Conservation (phyloP, 2,888 invertebrate species). For the Poecilus cupreus region DNA sequence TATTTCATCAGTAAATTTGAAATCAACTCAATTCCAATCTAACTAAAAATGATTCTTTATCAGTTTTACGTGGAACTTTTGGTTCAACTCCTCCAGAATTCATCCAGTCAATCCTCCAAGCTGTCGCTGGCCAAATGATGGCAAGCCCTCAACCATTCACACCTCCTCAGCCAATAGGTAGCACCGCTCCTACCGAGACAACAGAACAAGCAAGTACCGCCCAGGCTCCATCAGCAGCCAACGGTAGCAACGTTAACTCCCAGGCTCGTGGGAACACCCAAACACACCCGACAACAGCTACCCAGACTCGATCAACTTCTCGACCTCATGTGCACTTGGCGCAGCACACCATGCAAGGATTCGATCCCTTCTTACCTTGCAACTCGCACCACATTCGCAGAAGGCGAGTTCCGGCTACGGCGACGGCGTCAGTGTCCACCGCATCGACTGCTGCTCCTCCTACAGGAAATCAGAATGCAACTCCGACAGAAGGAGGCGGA, state of each 20-base stretch:
- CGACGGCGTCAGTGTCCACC: constrained; percentile 65
- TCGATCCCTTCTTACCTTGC: constrained; percentile 83
- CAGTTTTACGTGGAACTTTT: constrained; percentile 71
- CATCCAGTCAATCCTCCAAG: constrained; percentile 76
- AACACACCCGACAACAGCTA: constrained; percentile 83
- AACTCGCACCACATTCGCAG: constrained; percentile 81
- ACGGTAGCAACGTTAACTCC: constrained; percentile 67
- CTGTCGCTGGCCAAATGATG: constrained; percentile 73
- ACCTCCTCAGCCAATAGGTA: constrained; percentile 53
- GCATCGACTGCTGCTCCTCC: constrained; percentile 34
- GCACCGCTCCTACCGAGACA: constrained; percentile 33
- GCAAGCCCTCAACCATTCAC: constrained; percentile 64
- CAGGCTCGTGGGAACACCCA: constrained; percentile 78
- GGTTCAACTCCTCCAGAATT: constrained; percentile 74
- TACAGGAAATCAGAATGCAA: constrained; percentile 41
- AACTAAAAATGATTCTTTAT: constrained; percentile 59
- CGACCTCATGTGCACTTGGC: constrained; percentile 82
- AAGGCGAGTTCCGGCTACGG: constrained; percentile 58
- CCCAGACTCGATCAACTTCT: constrained; percentile 81
- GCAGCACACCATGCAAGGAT: constrained; percentile 76
- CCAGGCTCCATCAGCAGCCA: constrained; percentile 63
- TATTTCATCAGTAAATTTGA: too few relatives aligned
- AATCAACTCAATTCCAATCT: neutral
- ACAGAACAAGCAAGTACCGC: constrained; percentile 57
- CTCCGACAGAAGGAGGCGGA: neutral